Conservation (phyloP, 2,113 vertebrate species). For the Cebidichthys violaceus region DNA sequence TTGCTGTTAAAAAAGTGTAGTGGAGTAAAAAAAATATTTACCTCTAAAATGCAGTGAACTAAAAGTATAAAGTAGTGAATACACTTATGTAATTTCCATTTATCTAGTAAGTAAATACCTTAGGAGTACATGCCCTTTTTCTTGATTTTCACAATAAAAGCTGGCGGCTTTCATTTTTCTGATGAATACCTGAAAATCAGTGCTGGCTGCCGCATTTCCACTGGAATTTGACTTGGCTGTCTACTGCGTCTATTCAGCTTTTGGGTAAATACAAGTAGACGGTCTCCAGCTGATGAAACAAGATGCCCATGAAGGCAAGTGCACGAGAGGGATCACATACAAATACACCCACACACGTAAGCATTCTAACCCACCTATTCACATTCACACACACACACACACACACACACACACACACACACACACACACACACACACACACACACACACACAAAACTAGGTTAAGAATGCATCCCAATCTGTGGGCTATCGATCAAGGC, state of each 20-base stretch:
- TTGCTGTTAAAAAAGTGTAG: not conserved
- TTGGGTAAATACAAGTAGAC: constrained; percentile 13
- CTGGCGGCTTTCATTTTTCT: constrained; percentile 20
- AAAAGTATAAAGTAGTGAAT: not conserved
- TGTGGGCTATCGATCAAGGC: constrained; percentile 62
- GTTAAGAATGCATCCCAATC: constrained; percentile 63
- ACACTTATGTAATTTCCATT: not conserved
- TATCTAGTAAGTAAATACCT: not conserved
- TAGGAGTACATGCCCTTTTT: not conserved
- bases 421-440: not conserved
- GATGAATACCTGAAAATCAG: constrained; percentile 23
- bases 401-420: constrained; percentile 10
- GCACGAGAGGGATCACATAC: constrained; percentile 13
- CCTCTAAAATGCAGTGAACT: not conserved
- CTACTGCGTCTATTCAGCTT: constrained; percentile 15
- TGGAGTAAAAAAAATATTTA: not conserved
- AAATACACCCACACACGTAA: constrained; percentile 20
- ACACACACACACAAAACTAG: constrained; percentile 12
- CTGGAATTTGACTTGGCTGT: constrained; percentile 27
- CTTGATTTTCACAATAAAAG: constrained; percentile 31
- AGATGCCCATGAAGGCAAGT: constrained; percentile 30
- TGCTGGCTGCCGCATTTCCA: constrained; percentile 1
- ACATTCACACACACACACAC: constrained; percentile 5
- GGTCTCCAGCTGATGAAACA: constrained; percentile 47
- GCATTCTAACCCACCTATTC: not conserved